These are phyloP conservation scores for Sinosuthora webbiana DNA, from an alignment of 2,113 vertebrate species.

Conservation along the genomic window DNA sequence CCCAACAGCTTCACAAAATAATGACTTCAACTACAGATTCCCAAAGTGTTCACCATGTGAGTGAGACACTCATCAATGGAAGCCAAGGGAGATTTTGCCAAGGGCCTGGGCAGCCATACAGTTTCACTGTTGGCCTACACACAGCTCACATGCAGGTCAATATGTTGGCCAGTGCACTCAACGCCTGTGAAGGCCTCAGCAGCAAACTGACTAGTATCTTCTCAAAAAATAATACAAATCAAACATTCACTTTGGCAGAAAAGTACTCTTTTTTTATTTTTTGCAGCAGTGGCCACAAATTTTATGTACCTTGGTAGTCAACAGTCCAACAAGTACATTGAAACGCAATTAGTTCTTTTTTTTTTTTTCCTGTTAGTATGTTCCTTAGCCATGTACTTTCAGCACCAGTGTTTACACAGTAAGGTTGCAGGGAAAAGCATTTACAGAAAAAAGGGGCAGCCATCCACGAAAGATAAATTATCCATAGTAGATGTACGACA, in stretches of 20 bases:
- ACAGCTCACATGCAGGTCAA: fast-evolving
- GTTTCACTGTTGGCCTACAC: not conserved
- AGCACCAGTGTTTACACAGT: fast-evolving
- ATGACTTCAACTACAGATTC: not conserved
- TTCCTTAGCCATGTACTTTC: not conserved
- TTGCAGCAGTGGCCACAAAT: not conserved
- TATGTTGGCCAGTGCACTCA: not conserved
- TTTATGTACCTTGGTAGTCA: not conserved
- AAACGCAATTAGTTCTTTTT: not conserved
- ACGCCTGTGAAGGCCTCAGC: not conserved
- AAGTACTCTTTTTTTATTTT: not conserved
- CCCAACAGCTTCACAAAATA: not conserved
- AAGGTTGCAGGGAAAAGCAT: not conserved
- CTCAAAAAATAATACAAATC: not conserved
- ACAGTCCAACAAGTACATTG: not conserved
- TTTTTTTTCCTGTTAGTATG: not conserved
- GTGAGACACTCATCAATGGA: fast-evolving
- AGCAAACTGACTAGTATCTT: not conserved
- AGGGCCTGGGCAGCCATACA: fast-evolving
- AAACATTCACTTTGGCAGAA: not conserved
- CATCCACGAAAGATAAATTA: not conserved
- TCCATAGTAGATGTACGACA: not conserved
- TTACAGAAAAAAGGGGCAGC: not conserved
- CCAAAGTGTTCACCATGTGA: fast-evolving
- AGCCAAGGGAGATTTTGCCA: not conserved